These are phyloP conservation scores for Myrmecobius fasciatus DNA, from an alignment of 2,113 vertebrate species.

Conservation along the genomic window DNA sequence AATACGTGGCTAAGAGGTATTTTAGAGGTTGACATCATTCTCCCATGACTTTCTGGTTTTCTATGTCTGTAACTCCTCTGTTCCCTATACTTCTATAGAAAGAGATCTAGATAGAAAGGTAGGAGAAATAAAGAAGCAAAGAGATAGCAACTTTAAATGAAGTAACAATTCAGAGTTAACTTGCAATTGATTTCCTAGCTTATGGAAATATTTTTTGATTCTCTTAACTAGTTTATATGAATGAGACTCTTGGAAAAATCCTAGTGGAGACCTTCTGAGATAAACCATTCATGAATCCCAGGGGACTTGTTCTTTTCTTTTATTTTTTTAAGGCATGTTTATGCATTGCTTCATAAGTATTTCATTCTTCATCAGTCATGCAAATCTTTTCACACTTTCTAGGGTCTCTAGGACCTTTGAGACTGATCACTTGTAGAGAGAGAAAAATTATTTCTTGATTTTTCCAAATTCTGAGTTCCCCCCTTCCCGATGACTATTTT, in stretches of 20 bases:
- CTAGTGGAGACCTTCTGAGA: not conserved
- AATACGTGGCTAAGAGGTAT: constrained; percentile 6
- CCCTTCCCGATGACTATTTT: constrained; percentile 21
- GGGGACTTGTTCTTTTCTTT: constrained; percentile 45
- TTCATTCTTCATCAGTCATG: constrained; percentile 6
- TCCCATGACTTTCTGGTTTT: not conserved
- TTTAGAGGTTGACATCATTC: constrained; percentile 24
- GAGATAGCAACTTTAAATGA: constrained; percentile 12
- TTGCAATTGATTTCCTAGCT: constrained; percentile 15
- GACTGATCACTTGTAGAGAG: not conserved
- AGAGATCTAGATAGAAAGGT: not conserved
- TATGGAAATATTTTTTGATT: constrained; percentile 24
- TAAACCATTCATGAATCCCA: constrained; percentile 6
- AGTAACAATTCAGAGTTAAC: constrained; percentile 26
- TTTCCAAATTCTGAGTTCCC: constrained; percentile 47
- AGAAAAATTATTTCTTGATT: constrained; percentile 23
- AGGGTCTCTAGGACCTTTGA: constrained; percentile 25
- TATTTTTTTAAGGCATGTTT: constrained; percentile 25
- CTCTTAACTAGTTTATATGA: constrained; percentile 36
- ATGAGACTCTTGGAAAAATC: constrained; percentile 34
- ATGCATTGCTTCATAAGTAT: constrained; percentile 26
- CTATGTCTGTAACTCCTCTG: not conserved
- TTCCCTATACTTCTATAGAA: not conserved
- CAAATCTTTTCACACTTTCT: constrained; percentile 32
- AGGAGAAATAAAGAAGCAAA: constrained; percentile 5